phyloP scores from a whole-genome alignment of 2,888 invertebrate species.

The Euplagia quadripunctaria region DNA sequence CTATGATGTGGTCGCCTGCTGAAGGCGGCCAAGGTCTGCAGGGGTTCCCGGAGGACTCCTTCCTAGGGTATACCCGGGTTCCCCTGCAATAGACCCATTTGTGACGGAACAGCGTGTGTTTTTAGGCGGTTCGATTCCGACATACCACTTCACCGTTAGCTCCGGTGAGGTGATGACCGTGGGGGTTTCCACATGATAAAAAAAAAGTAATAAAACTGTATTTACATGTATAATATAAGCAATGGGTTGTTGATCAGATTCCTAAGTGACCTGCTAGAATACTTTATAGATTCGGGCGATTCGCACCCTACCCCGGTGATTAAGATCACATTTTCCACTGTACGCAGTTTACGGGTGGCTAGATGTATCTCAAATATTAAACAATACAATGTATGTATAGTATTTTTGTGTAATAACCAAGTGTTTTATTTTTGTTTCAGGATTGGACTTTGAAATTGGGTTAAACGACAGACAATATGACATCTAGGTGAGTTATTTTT shows the following conservation, averaged over 20 bases:
- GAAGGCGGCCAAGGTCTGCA: too few relatives aligned
- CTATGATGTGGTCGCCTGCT: too few relatives aligned
- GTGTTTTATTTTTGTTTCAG: slow-evolving; percentile 64
- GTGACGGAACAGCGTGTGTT: too few relatives aligned
- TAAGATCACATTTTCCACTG: slow-evolving; percentile 27
- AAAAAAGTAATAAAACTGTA: too few relatives aligned
- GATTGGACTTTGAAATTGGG: slow-evolving; percentile 53
- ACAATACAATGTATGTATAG: slow-evolving; percentile 3
- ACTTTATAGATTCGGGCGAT: slow-evolving; percentile 18
- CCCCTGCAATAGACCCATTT: too few relatives aligned
- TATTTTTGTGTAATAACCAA: slow-evolving; percentile 9
- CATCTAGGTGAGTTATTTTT: slow-evolving; percentile 71
- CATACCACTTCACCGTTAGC: too few relatives aligned
- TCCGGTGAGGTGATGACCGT: too few relatives aligned
- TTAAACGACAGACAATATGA: slow-evolving; percentile 63
- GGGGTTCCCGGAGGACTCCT: too few relatives aligned
- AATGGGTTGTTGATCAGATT: background rate
- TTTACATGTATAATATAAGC: background rate
- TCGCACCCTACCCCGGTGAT: slow-evolving; percentile 9
- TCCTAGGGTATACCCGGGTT: too few relatives aligned
- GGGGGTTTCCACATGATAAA: too few relatives aligned
- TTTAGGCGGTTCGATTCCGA: too few relatives aligned
- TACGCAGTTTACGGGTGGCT: slow-evolving; percentile 16
- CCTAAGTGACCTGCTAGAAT: slow-evolving; percentile 5
- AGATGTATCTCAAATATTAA: slow-evolving; percentile 11